Percentiles rank a stretch among this genome's conserved stretches.
Conservation (phyloP, 2,113 vertebrate genomes). For the Tylochromis polylepis region DNA sequence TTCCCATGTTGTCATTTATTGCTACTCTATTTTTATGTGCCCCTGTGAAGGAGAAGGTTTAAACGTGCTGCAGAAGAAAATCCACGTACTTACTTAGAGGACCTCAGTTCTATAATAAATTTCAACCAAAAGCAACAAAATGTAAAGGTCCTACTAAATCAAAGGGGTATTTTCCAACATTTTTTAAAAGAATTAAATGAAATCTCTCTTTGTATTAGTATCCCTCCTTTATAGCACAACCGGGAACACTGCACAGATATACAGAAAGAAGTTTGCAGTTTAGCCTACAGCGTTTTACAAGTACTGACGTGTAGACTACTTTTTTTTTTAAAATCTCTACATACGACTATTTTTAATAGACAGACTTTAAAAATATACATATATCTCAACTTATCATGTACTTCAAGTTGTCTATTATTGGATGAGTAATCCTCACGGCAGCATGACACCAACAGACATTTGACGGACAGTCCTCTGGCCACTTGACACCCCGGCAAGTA, state of each 20-base stretch:
- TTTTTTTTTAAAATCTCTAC: background rate
- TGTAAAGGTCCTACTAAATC: background rate
- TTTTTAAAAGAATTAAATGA: background rate
- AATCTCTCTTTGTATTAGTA: background rate
- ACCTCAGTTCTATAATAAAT: background rate
- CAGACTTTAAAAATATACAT: background rate
- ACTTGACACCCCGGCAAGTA: background rate
- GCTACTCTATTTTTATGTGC: background rate
- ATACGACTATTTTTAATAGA: background rate
- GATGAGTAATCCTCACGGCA: background rate
- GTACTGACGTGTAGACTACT: background rate
- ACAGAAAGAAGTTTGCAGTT: background rate
- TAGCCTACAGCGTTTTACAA: background rate
- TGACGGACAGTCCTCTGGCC: conserved; percentile 8
- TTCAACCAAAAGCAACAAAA: background rate
- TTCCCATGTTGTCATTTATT: background rate
- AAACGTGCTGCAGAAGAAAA: background rate
- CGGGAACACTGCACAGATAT: background rate
- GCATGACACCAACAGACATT: background rate
- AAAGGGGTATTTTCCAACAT: background rate
- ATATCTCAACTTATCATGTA: background rate
- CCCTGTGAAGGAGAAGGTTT: background rate
- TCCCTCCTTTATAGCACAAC: background rate
- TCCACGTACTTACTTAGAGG: background rate
- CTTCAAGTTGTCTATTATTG: background rate